Percentiles rank a stretch among this genome's conserved stretches.
phyloP scores from a whole-genome alignment of 2,888 invertebrate genomes.

The Acronicta alni region DNA sequence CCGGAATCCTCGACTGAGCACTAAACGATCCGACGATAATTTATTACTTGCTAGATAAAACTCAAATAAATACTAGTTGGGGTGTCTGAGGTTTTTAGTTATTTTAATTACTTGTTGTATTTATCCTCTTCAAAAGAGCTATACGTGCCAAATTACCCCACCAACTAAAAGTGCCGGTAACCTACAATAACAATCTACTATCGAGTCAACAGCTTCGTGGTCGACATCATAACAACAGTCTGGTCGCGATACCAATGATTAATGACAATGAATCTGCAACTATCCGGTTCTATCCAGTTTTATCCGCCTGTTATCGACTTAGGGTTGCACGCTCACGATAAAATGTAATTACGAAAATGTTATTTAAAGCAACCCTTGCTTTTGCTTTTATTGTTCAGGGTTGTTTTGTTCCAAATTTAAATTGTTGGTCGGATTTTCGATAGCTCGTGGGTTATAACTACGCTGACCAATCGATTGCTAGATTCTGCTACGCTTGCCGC shows the following conservation, averaged over 20 bases:
- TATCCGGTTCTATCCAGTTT: conserved; percentile 46
- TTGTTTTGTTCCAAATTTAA: conserved; percentile 8
- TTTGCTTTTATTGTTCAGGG: conserved; percentile 31
- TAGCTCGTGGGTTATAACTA: too few species aligned
- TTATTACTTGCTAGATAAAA: too few species aligned
- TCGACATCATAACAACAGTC: conserved; percentile 40
- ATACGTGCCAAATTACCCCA: too few species aligned
- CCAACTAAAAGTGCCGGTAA: neutral
- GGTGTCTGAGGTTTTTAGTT: too few species aligned
- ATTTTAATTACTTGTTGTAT: too few species aligned
- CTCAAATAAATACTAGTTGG: too few species aligned
- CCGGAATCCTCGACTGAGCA: too few species aligned
- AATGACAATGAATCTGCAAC: conserved; percentile 52
- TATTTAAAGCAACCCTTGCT: conserved; percentile 21
- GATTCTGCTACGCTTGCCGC: neutral
- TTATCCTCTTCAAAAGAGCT: too few species aligned
- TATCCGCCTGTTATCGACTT: conserved; percentile 43
- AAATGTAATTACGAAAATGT: conserved; percentile 31
- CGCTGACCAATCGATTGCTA: too few species aligned
- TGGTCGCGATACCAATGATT: conserved; percentile 41
- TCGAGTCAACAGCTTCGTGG: conserved; percentile 13
- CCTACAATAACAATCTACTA: conserved; percentile 10
- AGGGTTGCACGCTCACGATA: conserved; percentile 41
- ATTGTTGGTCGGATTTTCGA: neutral
- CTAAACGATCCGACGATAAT: too few species aligned